phyloP scores from a whole-genome alignment of 2,888 invertebrate species.

The Osedax fenrisi region DNA sequence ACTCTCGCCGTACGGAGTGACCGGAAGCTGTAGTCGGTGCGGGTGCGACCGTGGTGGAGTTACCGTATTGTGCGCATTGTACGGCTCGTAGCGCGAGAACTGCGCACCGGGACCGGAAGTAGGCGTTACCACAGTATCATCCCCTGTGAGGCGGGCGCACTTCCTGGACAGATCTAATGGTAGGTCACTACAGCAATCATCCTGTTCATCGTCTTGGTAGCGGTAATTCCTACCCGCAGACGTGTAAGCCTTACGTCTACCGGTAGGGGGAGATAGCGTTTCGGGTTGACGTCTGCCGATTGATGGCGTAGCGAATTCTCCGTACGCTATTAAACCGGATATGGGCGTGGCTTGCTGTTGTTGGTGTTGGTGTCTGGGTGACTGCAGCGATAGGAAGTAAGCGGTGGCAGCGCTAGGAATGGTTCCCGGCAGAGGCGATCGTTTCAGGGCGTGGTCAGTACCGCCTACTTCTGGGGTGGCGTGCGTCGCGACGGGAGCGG shows the following conservation, averaged over 20 bases:
- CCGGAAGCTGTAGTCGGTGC: not conserved
- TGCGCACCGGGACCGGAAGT: constrained; percentile 23
- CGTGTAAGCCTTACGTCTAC: not conserved
- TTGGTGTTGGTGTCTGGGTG: constrained; percentile 36
- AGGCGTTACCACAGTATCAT: not conserved
- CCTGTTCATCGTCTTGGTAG: not conserved
- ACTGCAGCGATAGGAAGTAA: constrained; percentile 34
- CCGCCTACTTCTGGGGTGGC: constrained; percentile 39
- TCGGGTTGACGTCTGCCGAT: not conserved
- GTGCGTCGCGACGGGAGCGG: constrained; percentile 35
- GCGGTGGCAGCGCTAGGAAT: not conserved
- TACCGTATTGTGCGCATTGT: not conserved
- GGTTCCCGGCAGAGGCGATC: not conserved
- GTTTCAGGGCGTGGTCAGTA: not conserved
- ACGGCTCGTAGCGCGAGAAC: not conserved
- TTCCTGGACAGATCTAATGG: constrained; percentile 26
- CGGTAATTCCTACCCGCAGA: too few species aligned
- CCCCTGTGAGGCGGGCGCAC: constrained; percentile 29
- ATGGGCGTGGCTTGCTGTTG: too few species aligned
- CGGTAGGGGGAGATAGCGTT: not conserved
- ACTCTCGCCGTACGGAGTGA: not conserved
- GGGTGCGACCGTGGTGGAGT: not conserved
- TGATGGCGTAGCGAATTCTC: not conserved
- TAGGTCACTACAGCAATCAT: not conserved
- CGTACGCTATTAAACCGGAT: too few species aligned